Evolutionary conservation across 2,797 vertebrate species (phyloP), one percentile per base, ranked within the genome.

Genomic region (Clarias laeviceps): DNA sequence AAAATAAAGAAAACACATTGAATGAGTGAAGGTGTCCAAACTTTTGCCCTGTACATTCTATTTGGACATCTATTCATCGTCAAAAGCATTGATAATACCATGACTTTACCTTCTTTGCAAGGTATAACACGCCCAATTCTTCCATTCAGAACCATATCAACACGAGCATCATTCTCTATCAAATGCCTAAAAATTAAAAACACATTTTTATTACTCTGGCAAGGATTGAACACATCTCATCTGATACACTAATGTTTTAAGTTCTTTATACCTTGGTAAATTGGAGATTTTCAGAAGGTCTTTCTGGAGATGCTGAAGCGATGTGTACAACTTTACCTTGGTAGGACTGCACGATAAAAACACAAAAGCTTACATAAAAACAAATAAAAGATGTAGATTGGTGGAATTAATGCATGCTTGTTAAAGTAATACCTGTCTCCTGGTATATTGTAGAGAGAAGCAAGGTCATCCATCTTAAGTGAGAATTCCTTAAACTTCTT

Each of bases 401-500:
- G 7, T 2, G 57, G 22, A n/a, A 45, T 74, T 40, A 54, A 70
- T 65, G n/a, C 11, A 77, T 61, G 22, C 2, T n/a, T 22, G 20
- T 57, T 14, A 62, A 87, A 15, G 0, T 40, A 22, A 1, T 92
- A 97, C 96, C 93, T 93, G 89, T 96, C 94, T 92, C 96, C 96
- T 81, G 94, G 94, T 89, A 97, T 93, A 88, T 92, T 92, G 89
- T 96, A 97, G 37, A 95, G 90, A 83, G 89, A 90, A 85, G 91
- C 93, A 27, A 97, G 91, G 27, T 90, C 91, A 82, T 93, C 92
- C 89, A 98, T 69, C 89, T 92, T 94, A 45, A 86, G 18, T 5
- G 96, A 95, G 89, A 97, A 97, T 40, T 93, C 94, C 0, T 94
- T 88, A 91, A 96, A 97, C 22, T 95, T 88, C 85, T 96, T 95